Base-by-base conservation (phyloP, 2,888 invertebrate genomes). In the Brachylomia viminalis region DNA sequence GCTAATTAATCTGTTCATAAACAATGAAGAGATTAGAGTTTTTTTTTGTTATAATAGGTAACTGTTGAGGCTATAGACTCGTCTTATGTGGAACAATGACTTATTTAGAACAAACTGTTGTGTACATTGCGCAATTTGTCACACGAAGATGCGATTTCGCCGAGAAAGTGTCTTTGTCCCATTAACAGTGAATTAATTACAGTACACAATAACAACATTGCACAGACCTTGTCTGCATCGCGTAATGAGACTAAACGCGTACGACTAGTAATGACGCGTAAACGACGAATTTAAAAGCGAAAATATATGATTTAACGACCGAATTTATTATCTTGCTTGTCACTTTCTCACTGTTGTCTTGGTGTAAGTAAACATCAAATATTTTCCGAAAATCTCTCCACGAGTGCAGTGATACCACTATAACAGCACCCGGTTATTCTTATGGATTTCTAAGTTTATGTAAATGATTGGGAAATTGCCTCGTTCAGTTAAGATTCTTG, bases 271-370 rank as follows among this genome's bases (percentile, higher is more conserved):
- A n/a, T n/a, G n/a, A n/a, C n/a, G n/a, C n/a, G n/a, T 87, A 88
- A 82, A 77, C 17, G 70, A 72, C 42, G 75, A 80, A 79, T 82
- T 88, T 84, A 79, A 77, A 81, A 87, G 86, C 76, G 79, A 90
- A 89, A 87, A 88, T 86, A 75, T 80, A 65, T 59, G 79, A 77
- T 77, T 83, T 77, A 83, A 79, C 62, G 72, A 82, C 82, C 79
- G 84, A 78, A 82, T 88, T 87, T 72, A 85, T 84, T 80, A 88
- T 77, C 81, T 86, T 87, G 75, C 54, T 73, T 66, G 72, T 70
- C 59, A 87, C 91, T 94, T 95, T 95, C 95, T 89, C 93, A 91
- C 90, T 92, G 87, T 92, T 93, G 15, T 94, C 92, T 92, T 77
- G 75, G 72, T 84, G 80, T 80, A 71, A 33, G 42, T 72, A 13